Percentiles rank a stretch among this genome's conserved stretches.
Evolutionary conservation across 2,888 invertebrate species (phyloP).

Genomic region (Megastigmus dorsalis): DNA sequence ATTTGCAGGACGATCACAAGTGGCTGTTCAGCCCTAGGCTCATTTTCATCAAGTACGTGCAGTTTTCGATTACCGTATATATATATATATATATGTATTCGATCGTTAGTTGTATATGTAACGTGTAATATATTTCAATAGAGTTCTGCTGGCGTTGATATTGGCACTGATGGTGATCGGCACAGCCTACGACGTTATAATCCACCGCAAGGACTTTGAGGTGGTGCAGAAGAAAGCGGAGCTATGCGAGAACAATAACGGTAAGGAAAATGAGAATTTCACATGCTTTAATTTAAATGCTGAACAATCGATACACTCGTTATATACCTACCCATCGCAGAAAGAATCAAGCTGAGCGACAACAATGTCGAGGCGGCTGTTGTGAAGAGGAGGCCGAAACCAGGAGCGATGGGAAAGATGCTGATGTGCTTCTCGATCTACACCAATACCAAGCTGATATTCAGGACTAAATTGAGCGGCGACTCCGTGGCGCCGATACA

Average conservation of each 20-base stretch:
- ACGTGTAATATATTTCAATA: slow-evolving; percentile 45
- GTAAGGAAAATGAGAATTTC: slow-evolving; percentile 46
- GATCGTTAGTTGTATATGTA: neutral
- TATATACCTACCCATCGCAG: neutral
- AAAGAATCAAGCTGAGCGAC: slow-evolving; percentile 24
- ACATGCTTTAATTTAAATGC: too few relatives aligned
- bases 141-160: slow-evolving; percentile 60
- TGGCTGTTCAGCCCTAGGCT: slow-evolving; percentile 68
- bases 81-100: neutral
- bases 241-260: slow-evolving; percentile 58
- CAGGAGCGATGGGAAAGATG: neutral
- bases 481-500: slow-evolving; percentile 74
- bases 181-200: slow-evolving; percentile 68
- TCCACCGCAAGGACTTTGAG: slow-evolving; percentile 60
- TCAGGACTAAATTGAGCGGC: slow-evolving; percentile 68
- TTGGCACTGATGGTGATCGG: slow-evolving; percentile 65
- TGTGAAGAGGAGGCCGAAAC: neutral
- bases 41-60: slow-evolving; percentile 70
- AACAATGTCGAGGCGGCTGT: slow-evolving; percentile 19
- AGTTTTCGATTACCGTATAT: too few relatives aligned
- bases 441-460: slow-evolving; percentile 74
- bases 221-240: slow-evolving; percentile 38
- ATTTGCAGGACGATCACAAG: slow-evolving; percentile 64
- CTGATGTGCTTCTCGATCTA: slow-evolving; percentile 75
- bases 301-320: too few relatives aligned